Base-by-base conservation (phyloP, 2,113 vertebrate species). In the Fregata magnificens region DNA sequence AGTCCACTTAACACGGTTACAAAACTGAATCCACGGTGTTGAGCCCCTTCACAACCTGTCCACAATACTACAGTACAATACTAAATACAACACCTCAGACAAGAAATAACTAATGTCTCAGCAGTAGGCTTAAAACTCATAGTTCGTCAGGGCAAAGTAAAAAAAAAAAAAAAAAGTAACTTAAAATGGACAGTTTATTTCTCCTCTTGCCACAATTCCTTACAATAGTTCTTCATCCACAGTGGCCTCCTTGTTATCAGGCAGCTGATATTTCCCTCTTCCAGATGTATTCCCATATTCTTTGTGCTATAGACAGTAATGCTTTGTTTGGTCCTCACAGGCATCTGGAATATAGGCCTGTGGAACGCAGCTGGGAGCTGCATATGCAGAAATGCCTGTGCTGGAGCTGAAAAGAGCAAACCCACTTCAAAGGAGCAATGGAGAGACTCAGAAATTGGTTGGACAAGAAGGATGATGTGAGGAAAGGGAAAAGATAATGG, bases 361-460 rank as follows among this genome's bases (percentile, higher is more conserved):
- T 40, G 53, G 82, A 79, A 95, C 0, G 0, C 42, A 93, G 77
- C 74, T 86, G 58, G 74, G 62, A 93, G 58, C 44, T 83, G 38
- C 69, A 49, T 63, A 66, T 19, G 38, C 58, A 93, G 52, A 85
- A 86, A 76, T 65, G 74, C 40, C 66, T 72, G 24, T 69, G 53
- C 56, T 55, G 66, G 84, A 90, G 38, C 53, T 85, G 74, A 76
- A 85, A 84, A 96, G 62, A 87, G 53, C 20, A 97, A 95, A 94
- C 26, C 31, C 78, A 90, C 88, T 95, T 93, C 92, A 97, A 90
- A 88, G 79, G 10, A 73, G 50, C 53, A 73, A 36, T 16, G 18
- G 28, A 87, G 22, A 81, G 31, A 85, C 19, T 80, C 70, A 90
- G 53, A 85, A 85, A 70, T 47, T 94, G 71, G 45, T 52, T 4